These are phyloP conservation scores for Peromyscus maniculatus DNA, from an alignment of 2,113 vertebrate genomes.

Conservation along the genomic window DNA sequence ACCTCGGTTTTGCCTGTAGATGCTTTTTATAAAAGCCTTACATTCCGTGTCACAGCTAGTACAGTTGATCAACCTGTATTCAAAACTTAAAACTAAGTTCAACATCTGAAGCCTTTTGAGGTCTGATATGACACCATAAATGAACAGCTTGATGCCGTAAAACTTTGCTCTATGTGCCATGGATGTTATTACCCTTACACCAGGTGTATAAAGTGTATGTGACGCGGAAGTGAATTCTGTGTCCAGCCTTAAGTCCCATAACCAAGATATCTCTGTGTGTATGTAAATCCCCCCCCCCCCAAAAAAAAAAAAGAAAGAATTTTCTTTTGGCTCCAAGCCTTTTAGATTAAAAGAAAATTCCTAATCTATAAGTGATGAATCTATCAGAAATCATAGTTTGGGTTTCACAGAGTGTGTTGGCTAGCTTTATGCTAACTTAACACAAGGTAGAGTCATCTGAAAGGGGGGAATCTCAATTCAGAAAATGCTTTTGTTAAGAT, in stretches of 20 bases:
- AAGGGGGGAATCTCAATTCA: background rate
- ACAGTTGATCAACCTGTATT: background rate
- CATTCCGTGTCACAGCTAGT: background rate
- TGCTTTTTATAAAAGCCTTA: background rate
- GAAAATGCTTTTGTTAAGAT: background rate
- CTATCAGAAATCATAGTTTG: background rate
- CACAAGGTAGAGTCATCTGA: background rate
- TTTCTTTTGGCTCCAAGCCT: background rate
- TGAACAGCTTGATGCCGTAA: background rate
- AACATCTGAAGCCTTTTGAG: background rate
- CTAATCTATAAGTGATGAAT: background rate
- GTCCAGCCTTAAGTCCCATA: background rate
- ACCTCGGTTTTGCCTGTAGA: background rate
- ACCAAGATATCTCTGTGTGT: background rate
- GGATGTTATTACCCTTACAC: background rate
- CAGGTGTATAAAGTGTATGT: background rate
- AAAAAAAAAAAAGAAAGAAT: background rate
- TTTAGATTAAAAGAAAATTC: background rate
- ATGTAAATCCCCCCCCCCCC: background rate
- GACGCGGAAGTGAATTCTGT: background rate
- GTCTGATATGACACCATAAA: background rate
- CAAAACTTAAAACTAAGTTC: background rate
- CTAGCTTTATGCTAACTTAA: background rate
- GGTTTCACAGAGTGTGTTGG: background rate
- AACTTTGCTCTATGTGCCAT: background rate